Percentiles rank a stretch among this genome's conserved stretches.
phyloP scores from a whole-genome alignment of 2,888 invertebrate species.

The Protonemura montana region DNA sequence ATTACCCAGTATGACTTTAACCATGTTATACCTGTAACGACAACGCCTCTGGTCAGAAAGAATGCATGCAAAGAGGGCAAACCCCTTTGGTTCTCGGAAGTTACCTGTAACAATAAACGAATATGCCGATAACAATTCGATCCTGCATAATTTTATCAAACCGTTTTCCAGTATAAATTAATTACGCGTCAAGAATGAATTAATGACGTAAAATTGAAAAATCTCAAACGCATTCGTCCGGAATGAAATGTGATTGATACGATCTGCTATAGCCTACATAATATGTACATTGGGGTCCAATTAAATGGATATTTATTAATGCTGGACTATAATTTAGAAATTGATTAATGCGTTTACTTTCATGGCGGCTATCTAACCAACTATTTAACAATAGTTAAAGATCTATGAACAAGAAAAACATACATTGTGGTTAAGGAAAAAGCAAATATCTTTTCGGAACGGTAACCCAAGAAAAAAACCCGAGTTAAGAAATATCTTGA shows the following conservation, averaged over 20 bases:
- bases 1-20: too few species aligned
- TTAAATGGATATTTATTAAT: background rate
- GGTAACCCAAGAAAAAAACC: too few species aligned
- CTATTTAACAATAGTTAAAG: constrained; percentile 7
- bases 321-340: background rate
- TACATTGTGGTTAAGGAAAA: too few species aligned
- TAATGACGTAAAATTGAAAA: background rate
- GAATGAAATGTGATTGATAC: background rate
- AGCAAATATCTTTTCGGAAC: too few species aligned
- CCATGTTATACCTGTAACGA: too few species aligned
- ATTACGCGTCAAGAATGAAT: background rate
- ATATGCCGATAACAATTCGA: too few species aligned
- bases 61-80: too few species aligned
- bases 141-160: too few species aligned
- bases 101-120: too few species aligned
- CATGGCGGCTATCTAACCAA: background rate
- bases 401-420: background rate
- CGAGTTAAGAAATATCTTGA: background rate
- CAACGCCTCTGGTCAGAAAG: too few species aligned
- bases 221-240: background rate
- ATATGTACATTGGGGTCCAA: background rate
- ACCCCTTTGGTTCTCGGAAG: too few species aligned
- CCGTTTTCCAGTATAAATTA: background rate
- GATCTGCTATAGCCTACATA: background rate
- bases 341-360: background rate